Evolutionary conservation across 2,113 vertebrate genomes (phyloP).

Genomic region (Larimichthys crocea): DNA sequence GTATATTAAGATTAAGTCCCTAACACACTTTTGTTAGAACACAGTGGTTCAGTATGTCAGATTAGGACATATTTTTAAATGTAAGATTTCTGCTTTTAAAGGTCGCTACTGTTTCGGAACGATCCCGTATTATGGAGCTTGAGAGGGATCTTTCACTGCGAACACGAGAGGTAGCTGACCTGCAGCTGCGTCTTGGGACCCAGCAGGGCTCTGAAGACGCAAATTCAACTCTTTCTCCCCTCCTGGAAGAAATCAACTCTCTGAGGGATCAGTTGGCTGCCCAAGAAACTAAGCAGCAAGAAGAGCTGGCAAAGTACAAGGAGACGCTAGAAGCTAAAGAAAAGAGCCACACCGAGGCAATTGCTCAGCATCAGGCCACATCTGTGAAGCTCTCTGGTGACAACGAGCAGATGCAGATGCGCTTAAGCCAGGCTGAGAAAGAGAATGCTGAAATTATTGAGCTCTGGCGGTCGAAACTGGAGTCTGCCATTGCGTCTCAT

Average conservation of each 20-base stretch:
- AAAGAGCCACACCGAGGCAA: slow-evolving; percentile 84
- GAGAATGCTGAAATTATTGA: slow-evolving; percentile 87
- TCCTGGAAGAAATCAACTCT: slow-evolving; percentile 91
- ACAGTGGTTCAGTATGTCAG: not conserved
- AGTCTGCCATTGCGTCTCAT: slow-evolving; percentile 88
- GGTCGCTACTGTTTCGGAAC: slow-evolving; percentile 98
- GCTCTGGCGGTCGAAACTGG: slow-evolving; percentile 91
- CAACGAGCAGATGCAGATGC: slow-evolving; percentile 88
- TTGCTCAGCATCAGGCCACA: slow-evolving; percentile 83
- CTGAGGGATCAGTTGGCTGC: slow-evolving; percentile 89
- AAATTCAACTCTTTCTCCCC: slow-evolving; percentile 84
- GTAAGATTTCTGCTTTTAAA: slow-evolving; percentile 72
- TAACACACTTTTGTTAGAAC: not conserved
- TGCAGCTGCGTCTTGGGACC: slow-evolving; percentile 88
- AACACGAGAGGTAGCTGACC: slow-evolving; percentile 90
- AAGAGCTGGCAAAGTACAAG: slow-evolving; percentile 81
- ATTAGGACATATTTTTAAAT: slow-evolving; percentile 41
- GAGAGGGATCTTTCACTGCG: slow-evolving; percentile 90
- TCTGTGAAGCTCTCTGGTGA: slow-evolving; percentile 88
- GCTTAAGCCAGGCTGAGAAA: slow-evolving; percentile 88
- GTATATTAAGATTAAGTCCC: slow-evolving; percentile 1
- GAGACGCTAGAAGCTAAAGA: slow-evolving; percentile 86
- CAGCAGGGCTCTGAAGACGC: slow-evolving; percentile 83
- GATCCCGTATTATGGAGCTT: slow-evolving; percentile 97
- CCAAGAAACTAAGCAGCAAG: slow-evolving; percentile 82